phyloP scores from a whole-genome alignment of 92 coral and sea anemone genomes.

The Actinostola sp. region DNA sequence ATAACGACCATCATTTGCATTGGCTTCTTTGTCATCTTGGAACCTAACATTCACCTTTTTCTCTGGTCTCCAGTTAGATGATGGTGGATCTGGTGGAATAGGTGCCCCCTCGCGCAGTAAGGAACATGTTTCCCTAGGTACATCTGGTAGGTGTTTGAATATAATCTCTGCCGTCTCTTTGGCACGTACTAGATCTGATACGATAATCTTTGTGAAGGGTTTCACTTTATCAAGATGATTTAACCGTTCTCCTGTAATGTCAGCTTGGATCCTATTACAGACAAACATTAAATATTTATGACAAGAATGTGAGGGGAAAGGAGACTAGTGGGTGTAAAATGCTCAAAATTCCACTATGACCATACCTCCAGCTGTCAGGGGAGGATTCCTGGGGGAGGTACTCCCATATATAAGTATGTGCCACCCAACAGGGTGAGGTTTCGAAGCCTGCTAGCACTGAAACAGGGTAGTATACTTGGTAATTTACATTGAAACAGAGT shows the following conservation, averaged over 20 bases:
- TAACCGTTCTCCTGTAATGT: conserved; percentile 77
- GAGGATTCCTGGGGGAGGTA: too few relatives aligned
- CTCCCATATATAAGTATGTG: too few relatives aligned
- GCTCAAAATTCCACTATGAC: too few relatives aligned
- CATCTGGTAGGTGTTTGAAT: conserved; percentile 66
- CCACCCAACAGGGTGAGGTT: too few relatives aligned
- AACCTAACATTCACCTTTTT: conserved; percentile 52
- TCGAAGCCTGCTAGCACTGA: too few relatives aligned
- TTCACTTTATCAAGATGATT: conserved; percentile 60
- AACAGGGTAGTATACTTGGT: too few relatives aligned
- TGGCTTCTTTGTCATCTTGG: background rate
- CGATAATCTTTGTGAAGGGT: conserved; percentile 68
- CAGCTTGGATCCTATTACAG: conserved; percentile 74
- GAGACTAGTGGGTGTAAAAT: too few relatives aligned
- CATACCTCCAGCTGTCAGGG: too few relatives aligned
- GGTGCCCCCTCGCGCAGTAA: conserved; percentile 93
- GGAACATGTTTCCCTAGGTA: conserved; percentile 79
- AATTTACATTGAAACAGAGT: too few relatives aligned
- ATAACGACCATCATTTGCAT: too few relatives aligned
- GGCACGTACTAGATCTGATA: conserved; percentile 85
- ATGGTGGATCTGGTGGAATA: conserved; percentile 82
- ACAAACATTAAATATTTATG: background rate
- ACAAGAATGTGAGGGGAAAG: background rate
- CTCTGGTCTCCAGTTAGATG: conserved; percentile 88
- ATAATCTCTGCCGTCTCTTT: conserved; percentile 88